These are phyloP conservation scores for Eurois occulta DNA, from an alignment of 2,888 invertebrate species.

Conservation along the genomic window DNA sequence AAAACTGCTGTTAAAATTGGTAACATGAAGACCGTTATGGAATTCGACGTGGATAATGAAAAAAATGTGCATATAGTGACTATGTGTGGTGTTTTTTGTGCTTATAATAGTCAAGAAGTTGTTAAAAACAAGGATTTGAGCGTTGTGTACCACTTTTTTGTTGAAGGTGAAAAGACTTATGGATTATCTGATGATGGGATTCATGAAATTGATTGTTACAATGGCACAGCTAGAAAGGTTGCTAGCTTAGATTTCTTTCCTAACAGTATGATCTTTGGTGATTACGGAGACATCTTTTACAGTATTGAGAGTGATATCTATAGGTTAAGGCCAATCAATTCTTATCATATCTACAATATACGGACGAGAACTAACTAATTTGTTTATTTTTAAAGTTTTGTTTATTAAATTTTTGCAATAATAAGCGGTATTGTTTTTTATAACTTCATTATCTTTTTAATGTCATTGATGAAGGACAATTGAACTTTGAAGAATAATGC, in stretches of 20 bases:
- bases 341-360: slow-evolving; percentile 82
- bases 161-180: slow-evolving; percentile 78
- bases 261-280: slow-evolving; percentile 82
- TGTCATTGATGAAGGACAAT: not conserved
- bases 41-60: slow-evolving; percentile 82
- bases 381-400: not conserved
- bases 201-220: slow-evolving; percentile 80
- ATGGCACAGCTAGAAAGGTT: slow-evolving; percentile 81
- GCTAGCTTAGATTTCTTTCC: slow-evolving; percentile 79
- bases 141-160: slow-evolving; percentile 79
- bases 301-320: slow-evolving; percentile 79
- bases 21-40: slow-evolving; percentile 80
- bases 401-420: slow-evolving; percentile 33
- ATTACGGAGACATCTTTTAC: slow-evolving; percentile 86
- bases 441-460: not conserved
- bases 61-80: slow-evolving; percentile 83
- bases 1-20: slow-evolving; percentile 74
- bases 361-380: slow-evolving; percentile 67
- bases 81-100: slow-evolving; percentile 85
- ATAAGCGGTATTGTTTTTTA: slow-evolving; percentile 15
- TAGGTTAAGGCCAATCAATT: slow-evolving; percentile 81
- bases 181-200: slow-evolving; percentile 79
- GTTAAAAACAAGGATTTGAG: slow-evolving; percentile 81
- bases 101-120: slow-evolving; percentile 73
- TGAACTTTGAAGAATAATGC: not conserved